These are phyloP conservation scores for Pachycephus smyrnensis DNA, from an alignment of 2,888 invertebrate genomes.

Conservation along the genomic window DNA sequence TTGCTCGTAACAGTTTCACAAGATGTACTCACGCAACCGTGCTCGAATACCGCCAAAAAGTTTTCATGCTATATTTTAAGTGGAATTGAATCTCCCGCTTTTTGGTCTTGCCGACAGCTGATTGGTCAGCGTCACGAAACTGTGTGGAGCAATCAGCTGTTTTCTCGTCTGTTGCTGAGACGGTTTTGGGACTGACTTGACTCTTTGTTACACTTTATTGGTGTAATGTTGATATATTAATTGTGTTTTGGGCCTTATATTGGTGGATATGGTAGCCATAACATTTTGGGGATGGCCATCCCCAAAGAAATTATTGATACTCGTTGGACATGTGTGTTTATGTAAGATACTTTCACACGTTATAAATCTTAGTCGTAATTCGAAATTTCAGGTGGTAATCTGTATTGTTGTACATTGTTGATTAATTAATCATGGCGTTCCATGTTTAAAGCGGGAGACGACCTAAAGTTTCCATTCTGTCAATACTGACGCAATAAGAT, in stretches of 20 bases:
- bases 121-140: neutral
- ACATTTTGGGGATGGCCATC: conserved; percentile 29
- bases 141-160: neutral
- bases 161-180: neutral
- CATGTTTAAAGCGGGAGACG: neutral
- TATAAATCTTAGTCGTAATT: neutral
- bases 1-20: neutral
- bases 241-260: neutral
- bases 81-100: neutral
- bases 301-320: conserved; percentile 34
- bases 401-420: neutral
- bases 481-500: neutral
- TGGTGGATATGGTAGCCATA: neutral
- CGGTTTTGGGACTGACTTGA: neutral
- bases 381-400: neutral
- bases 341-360: conserved; percentile 43
- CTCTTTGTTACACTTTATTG: neutral
- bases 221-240: neutral
- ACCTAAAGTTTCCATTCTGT: neutral
- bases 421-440: neutral
- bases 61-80: neutral
- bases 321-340: conserved; percentile 41
- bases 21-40: neutral
- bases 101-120: neutral
- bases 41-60: neutral